These are phyloP conservation scores for Arothron firmamentum DNA, from an alignment of 2,113 vertebrate species.

Conservation along the genomic window DNA sequence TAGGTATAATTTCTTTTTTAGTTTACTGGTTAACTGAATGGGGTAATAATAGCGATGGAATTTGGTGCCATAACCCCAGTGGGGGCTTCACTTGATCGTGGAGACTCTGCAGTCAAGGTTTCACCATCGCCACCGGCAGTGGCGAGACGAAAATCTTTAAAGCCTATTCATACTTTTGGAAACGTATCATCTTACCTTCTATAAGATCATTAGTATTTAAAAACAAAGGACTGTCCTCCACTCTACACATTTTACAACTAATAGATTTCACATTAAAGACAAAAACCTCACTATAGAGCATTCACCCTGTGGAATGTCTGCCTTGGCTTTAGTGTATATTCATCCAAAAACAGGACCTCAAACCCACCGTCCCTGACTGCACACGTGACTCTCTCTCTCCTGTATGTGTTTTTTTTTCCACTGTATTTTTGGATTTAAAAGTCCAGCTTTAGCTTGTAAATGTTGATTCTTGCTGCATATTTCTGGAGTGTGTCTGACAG, in stretches of 20 bases:
- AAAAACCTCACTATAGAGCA: neutral
- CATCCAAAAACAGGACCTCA: too few relatives aligned
- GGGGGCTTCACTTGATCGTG: conserved; percentile 30
- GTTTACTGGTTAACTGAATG: conserved; percentile 14
- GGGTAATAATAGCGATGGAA: conserved; percentile 59
- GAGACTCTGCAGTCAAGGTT: conserved; percentile 41
- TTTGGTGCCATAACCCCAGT: conserved; percentile 45
- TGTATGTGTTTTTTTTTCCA: too few relatives aligned
- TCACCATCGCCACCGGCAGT: neutral
- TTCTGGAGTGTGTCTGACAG: conserved; percentile 33
- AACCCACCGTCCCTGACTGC: too few relatives aligned
- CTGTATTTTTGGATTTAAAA: too few relatives aligned
- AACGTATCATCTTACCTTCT: neutral
- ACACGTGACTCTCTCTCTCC: too few relatives aligned
- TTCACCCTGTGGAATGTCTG: too few relatives aligned
- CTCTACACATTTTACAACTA: neutral
- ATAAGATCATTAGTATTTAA: neutral
- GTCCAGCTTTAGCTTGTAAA: conserved; percentile 20
- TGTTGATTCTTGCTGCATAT: conserved; percentile 34
- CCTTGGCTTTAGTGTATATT: too few relatives aligned
- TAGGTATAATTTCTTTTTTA: conserved; percentile 34
- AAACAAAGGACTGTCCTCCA: too few relatives aligned
- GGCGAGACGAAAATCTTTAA: conserved; percentile 8
- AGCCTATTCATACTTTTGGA: conserved; percentile 15
- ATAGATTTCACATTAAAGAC: neutral